Percentiles rank a stretch among this genome's conserved stretches.
Conservation (phyloP, 2,888 invertebrate species). For the Branchipolynoe longqiensis region DNA sequence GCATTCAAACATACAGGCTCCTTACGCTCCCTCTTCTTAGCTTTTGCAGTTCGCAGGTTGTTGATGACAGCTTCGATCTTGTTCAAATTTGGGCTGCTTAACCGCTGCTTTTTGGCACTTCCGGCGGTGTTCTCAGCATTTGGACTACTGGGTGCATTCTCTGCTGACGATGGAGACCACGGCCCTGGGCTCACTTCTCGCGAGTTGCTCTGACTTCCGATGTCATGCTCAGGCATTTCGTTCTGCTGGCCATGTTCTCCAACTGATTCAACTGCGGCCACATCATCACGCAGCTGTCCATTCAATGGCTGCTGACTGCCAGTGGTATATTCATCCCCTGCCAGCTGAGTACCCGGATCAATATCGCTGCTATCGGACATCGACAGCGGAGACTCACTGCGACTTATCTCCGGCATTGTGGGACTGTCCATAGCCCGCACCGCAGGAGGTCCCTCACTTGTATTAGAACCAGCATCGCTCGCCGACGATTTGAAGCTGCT, state of each 20-base stretch:
- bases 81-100: slow-evolving; percentile 42
- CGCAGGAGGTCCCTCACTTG: background rate
- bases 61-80: slow-evolving; percentile 49
- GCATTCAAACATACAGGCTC: background rate
- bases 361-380: slow-evolving; percentile 3
- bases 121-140: background rate
- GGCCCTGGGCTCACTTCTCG: background rate
- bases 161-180: background rate
- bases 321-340: background rate
- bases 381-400: slow-evolving; percentile 13
- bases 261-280: slow-evolving; percentile 2
- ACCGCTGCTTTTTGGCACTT: slow-evolving; percentile 25
- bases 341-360: background rate
- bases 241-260: background rate
- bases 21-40: slow-evolving; percentile 44
- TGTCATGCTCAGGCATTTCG: background rate
- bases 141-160: background rate
- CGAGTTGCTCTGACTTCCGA: background rate
- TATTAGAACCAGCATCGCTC: slow-evolving; percentile 24
- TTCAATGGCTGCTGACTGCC: background rate
- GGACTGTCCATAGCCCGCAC: background rate
- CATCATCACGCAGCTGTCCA: background rate
- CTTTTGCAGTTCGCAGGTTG: slow-evolving; percentile 44
- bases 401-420: background rate
- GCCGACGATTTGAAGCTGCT: slow-evolving; percentile 11